phyloP scores from a whole-genome alignment of 2,888 invertebrate species.

The Caenorhabditis uteleia region DNA sequence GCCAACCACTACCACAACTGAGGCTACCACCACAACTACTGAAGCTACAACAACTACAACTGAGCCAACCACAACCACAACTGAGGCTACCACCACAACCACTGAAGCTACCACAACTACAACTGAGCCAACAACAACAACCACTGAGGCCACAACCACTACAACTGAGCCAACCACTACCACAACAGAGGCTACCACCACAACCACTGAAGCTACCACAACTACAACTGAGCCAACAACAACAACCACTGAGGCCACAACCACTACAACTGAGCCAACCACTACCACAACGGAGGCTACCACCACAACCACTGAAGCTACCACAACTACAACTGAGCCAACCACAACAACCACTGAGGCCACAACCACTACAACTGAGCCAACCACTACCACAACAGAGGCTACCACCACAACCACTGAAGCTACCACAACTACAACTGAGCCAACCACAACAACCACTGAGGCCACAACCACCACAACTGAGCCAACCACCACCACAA shows the following conservation, averaged over 20 bases:
- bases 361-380: background rate
- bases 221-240: constrained; percentile 12
- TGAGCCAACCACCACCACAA: background rate
- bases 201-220: background rate
- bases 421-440: background rate
- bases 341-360: background rate
- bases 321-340: background rate
- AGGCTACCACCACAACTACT: no score
- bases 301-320: background rate
- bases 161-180: constrained; percentile 6
- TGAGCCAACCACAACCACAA: background rate
- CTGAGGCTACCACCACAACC: constrained; percentile 3
- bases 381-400: background rate
- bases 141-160: constrained; percentile 10
- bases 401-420: background rate
- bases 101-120: constrained; percentile 6
- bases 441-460: background rate
- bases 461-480: background rate
- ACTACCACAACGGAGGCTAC: background rate
- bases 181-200: constrained; percentile 9
- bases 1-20: constrained; percentile 4
- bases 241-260: background rate
- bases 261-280: background rate
- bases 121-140: constrained; percentile 7
- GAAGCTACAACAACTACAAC: constrained; percentile 17